Evolutionary conservation across 2,797 vertebrate species (phyloP).

Genomic region (Triplophysa bombifrons): DNA sequence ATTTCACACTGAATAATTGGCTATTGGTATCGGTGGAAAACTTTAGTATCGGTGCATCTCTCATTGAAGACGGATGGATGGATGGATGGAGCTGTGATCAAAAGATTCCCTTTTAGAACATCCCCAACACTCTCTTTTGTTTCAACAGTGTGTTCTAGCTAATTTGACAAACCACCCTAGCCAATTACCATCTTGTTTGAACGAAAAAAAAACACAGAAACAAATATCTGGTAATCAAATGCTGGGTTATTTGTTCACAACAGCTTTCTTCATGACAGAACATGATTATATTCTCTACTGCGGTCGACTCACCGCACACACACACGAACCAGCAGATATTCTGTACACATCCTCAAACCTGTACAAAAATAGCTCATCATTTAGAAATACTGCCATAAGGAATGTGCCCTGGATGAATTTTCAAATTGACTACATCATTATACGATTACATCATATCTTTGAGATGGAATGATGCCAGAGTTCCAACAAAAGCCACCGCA

Average conservation of each 20-base stretch:
- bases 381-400: slow-evolving; percentile 12
- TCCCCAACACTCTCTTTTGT: background rate
- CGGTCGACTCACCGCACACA: background rate
- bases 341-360: background rate
- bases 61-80: no score
- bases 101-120: background rate
- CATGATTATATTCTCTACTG: background rate
- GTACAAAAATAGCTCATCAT: background rate
- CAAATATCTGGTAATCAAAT: background rate
- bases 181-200: background rate
- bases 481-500: background rate
- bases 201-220: background rate
- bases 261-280: background rate
- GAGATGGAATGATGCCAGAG: slow-evolving; percentile 15
- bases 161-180: background rate
- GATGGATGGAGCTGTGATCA: background rate
- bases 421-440: slow-evolving; percentile 8
- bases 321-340: background rate
- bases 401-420: slow-evolving; percentile 22
- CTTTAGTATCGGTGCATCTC: no score
- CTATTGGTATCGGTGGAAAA: no score
- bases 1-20: no score
- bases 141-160: background rate
- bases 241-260: background rate
- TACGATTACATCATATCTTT: slow-evolving; percentile 3